Evolutionary conservation across 2,113 vertebrate species (phyloP).

Genomic region (Atractosteus spatula): DNA sequence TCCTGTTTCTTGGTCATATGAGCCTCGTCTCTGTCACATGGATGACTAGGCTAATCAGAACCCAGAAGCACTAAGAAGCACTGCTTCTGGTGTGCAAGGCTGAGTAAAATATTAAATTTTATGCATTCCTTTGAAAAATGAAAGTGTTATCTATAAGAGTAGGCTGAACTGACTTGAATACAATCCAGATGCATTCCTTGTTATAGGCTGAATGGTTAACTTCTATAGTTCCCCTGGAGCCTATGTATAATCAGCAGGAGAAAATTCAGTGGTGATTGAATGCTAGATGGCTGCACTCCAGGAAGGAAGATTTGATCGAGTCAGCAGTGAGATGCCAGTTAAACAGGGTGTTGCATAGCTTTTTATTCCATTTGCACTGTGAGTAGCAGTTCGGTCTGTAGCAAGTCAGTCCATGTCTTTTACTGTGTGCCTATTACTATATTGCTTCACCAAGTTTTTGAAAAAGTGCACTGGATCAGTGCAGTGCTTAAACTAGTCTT

Average conservation of each 20-base stretch:
- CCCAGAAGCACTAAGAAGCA: too few relatives aligned
- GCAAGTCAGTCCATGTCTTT: slow-evolving; percentile 22
- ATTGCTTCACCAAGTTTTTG: too few relatives aligned
- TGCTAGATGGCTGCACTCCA: slow-evolving; percentile 26
- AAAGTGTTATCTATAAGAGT: too few relatives aligned
- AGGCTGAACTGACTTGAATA: background rate
- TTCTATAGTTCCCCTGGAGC: slow-evolving; percentile 7
- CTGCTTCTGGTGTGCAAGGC: too few relatives aligned
- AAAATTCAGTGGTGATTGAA: slow-evolving; percentile 23
- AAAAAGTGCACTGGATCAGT: too few relatives aligned
- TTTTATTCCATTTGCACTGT: slow-evolving; percentile 5
- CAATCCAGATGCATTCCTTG: background rate
- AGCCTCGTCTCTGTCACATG: too few relatives aligned
- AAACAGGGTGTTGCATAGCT: background rate
- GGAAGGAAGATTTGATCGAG: slow-evolving; percentile 32
- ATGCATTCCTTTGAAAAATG: background rate
- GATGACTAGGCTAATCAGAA: too few relatives aligned
- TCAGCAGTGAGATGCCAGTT: slow-evolving; percentile 8
- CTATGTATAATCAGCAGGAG: slow-evolving; percentile 27
- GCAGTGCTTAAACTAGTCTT: too few relatives aligned
- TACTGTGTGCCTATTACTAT: background rate
- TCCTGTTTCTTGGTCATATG: too few relatives aligned
- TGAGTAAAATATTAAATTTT: background rate
- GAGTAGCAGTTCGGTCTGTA: slow-evolving; percentile 28
- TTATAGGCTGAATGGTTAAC: background rate